Evolutionary conservation across 2,888 invertebrate genomes (phyloP).

Genomic region (Lucinisca nassula): DNA sequence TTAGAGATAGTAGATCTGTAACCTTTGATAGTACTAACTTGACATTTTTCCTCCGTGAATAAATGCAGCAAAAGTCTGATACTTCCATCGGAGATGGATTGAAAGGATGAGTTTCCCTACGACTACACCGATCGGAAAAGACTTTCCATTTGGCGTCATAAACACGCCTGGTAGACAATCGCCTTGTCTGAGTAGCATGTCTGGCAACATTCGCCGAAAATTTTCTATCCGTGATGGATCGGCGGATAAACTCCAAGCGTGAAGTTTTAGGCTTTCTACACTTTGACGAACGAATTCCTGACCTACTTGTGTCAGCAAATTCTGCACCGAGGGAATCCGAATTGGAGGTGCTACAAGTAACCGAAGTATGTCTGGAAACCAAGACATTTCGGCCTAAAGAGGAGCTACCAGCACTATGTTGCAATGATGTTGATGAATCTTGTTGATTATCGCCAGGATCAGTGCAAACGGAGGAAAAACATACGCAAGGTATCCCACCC

Average conservation of each 20-base stretch:
- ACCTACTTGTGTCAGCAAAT: neutral
- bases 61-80: neutral
- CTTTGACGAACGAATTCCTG: neutral
- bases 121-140: neutral
- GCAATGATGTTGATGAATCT: neutral
- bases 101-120: neutral
- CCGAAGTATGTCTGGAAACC: neutral
- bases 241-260: neutral
- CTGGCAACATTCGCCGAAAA: neutral
- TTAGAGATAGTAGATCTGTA: neutral
- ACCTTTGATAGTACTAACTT: neutral
- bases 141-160: slow-evolving; percentile 1
- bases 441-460: no score
- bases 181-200: neutral
- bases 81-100: no score
- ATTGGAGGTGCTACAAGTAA: neutral
- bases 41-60: neutral
- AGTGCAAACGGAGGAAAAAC: neutral
- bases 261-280: neutral
- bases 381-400: neutral
- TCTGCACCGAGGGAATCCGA: neutral
- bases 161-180: neutral
- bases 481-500: no score
- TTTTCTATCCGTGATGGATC: neutral
- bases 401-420: neutral